Conservation (phyloP, 2,113 vertebrate species). For the Poicephalus gulielmi region DNA sequence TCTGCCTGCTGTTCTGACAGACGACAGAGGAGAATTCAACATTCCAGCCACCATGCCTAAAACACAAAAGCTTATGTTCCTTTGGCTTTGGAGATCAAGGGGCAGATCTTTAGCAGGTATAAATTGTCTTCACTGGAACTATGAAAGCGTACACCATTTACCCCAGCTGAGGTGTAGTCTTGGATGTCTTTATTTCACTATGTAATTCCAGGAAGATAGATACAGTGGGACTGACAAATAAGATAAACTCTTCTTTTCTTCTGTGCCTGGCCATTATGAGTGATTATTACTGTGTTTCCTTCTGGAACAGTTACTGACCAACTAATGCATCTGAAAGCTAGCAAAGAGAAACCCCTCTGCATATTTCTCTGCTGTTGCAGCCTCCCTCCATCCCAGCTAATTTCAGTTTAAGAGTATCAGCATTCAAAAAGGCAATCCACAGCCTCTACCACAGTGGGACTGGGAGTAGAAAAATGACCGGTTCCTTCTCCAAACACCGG, state of each 20-base stretch:
- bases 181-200: neutral
- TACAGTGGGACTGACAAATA: neutral
- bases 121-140: neutral
- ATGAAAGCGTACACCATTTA: neutral
- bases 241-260: neutral
- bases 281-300: neutral
- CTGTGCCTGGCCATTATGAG: neutral
- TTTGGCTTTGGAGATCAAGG: conserved; percentile 45
- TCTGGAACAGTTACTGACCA: neutral
- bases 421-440: neutral
- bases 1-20: conserved; percentile 64
- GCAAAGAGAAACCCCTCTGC: neutral
- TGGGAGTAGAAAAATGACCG: neutral
- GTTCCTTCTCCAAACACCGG: conserved; percentile 1
- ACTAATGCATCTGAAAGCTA: neutral
- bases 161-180: neutral
- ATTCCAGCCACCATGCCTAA: conserved; percentile 22
- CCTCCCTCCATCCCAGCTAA: neutral
- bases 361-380: neutral
- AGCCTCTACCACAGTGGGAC: neutral
- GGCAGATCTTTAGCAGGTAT: neutral
- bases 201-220: neutral
- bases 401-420: neutral
- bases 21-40: conserved; percentile 46
- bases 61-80: conserved; percentile 31